Evolutionary conservation across 2,888 invertebrate species (phyloP), one percentile per base, ranked within the genome.

Genomic region (Calameuta pallipes): DNA sequence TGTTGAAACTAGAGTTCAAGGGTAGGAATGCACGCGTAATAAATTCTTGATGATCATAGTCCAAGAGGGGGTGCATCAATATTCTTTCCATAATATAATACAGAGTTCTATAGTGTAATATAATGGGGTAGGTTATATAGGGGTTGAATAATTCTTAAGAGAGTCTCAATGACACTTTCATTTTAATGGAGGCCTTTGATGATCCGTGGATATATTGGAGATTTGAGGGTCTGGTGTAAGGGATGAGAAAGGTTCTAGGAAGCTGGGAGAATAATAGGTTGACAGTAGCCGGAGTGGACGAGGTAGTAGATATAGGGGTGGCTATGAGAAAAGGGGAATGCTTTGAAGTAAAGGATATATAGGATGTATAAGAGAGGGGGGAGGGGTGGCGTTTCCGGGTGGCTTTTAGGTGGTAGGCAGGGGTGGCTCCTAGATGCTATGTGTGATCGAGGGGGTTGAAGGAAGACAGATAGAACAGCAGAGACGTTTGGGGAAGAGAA

Each of bases 391-490:
- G 30, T 11, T 12, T 23, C 9, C 31, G 30, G 71, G 15, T 31
- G 71, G 71, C 31, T 71, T 71, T 31, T 71, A 71, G 71, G 71
- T 56, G 76, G 56, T 70, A 78, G 41, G 41, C 15, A 23, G 23
- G 15, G 15, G 41, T 23, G 23, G 23, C 41, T 56, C 6, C 41
- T 56, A 2, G 76, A 78, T 78, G 76, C 35, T 78, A 70, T 80
- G 76, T 80, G 78, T 80, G 77, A 80, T 80, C 78, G 78, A 80
- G 80, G 41, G 41, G 74, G 76, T 69, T 73, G 77, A 75, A 75
- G 31, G 71, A 31, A 31, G 41, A 41, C 9, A 41, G 23, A 56
- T 23, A 23, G 41, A 56, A 56, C 23, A 15, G 23, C 23, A 6
- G 23, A 2, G 41, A 56, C 23, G 41, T 15, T 41, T 41, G 23